A percentile compares a stretch with the other conserved stretches of the same genome.
phyloP scores from a whole-genome alignment of 2,113 vertebrate species.

The Arothron firmamentum region DNA sequence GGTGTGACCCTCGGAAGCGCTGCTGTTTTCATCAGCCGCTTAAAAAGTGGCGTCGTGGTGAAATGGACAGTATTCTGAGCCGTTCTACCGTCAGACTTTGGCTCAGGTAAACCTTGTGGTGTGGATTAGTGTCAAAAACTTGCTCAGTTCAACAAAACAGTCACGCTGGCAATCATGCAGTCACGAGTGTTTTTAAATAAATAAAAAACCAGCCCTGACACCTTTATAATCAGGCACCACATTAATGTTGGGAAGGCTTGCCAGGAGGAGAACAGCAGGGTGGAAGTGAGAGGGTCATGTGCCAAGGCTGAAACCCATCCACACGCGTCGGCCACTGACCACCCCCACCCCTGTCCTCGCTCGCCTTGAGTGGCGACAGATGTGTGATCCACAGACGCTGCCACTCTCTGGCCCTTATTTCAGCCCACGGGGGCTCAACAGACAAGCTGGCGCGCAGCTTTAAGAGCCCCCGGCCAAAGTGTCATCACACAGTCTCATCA shows the following conservation, averaged over 20 bases:
- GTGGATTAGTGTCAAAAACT: slow-evolving; percentile 23
- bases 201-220: slow-evolving; percentile 5
- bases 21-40: too few species aligned
- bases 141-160: slow-evolving; percentile 50
- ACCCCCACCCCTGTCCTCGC: not conserved
- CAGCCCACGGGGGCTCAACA: slow-evolving; percentile 50
- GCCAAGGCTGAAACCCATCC: slow-evolving; percentile 47
- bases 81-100: slow-evolving; percentile 15
- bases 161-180: too few species aligned
- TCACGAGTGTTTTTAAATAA: too few species aligned
- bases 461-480: slow-evolving; percentile 45
- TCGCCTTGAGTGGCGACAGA: slow-evolving; percentile 63
- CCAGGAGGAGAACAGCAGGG: slow-evolving; percentile 39
- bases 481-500: slow-evolving; percentile 27
- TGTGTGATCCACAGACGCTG: slow-evolving; percentile 56
- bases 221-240: slow-evolving; percentile 44
- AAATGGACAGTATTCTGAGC: slow-evolving; percentile 17
- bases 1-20: not conserved
- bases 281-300: slow-evolving; percentile 43
- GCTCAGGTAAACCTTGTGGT: not conserved
- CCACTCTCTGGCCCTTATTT: slow-evolving; percentile 45
- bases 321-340: slow-evolving; percentile 2
- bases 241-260: slow-evolving; percentile 48
- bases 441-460: slow-evolving; percentile 42
- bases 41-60: not conserved